Conservation (phyloP, 2,888 invertebrate genomes). For the Microplitis manilae region DNA sequence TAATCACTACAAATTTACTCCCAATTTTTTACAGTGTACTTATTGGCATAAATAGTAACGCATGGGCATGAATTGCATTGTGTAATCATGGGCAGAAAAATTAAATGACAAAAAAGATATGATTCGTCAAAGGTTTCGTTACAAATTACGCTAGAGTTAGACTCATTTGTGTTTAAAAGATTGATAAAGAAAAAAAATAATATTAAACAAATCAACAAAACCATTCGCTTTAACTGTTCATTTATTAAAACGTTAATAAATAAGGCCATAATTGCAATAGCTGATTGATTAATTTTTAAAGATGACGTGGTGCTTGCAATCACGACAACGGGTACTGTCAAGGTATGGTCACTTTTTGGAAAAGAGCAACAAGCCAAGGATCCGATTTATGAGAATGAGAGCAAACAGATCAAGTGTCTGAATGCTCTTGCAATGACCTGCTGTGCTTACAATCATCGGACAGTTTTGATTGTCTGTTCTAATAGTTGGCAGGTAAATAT, state of each 20-base stretch:
- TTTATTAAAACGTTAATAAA: constrained; percentile 12
- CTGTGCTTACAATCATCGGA: constrained; percentile 95
- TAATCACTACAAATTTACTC: no score
- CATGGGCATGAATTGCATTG: neutral
- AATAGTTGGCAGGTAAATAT: constrained; percentile 91
- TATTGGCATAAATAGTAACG: no score
- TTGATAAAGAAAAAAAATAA: neutral
- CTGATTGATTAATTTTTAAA: constrained; percentile 71
- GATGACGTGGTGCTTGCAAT: constrained; percentile 97
- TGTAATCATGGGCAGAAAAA: neutral
- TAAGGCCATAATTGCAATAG: constrained; percentile 27
- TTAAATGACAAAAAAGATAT: neutral
- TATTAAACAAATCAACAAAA: neutral
- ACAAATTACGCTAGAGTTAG: neutral
- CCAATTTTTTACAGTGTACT: no score
- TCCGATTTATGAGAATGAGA: constrained; percentile 96
- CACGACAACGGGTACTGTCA: constrained; percentile 96
- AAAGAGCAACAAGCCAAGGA: constrained; percentile 90
- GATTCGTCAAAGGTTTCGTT: neutral
- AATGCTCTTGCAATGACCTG: constrained; percentile 95
- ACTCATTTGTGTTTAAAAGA: neutral
- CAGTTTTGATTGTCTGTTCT: constrained; percentile 96
- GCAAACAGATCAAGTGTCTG: constrained; percentile 94
- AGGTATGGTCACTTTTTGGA: constrained; percentile 95
- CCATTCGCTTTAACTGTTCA: constrained; percentile 32